Base-by-base conservation (phyloP, 2,113 vertebrate genomes). In the Todiramphus chloris region DNA sequence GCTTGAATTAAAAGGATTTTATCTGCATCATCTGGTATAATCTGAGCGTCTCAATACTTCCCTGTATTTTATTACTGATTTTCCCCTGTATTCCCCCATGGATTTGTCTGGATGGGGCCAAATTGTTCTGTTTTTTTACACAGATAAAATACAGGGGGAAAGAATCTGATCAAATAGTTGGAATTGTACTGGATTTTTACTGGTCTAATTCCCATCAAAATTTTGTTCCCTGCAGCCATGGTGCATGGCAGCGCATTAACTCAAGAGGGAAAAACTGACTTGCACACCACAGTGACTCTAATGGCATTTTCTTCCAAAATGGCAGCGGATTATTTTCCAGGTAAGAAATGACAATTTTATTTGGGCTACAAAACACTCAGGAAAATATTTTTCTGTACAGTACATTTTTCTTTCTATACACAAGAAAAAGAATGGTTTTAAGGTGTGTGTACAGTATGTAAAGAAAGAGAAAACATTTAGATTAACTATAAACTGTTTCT, bases 271-370 rank as follows among this genome's bases (percentile, higher is more conserved):
- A 43, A 93, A 87, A 76, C 58, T 79, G 70, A 59, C 44, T 87
- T 83, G 46, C 6, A 33, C 58, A 43, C 12, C 10, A 20, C 35
- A 63, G 39, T n/a, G 70, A 59, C 33, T 83, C n/a, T 73, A 11
- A 46, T 83, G 55, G 55, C 48, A 62, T 89, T 91, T 87, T 90
- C 46, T 90, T 82, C 67, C 59, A 58, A 89, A 93, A 93, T 86
- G 53, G 24, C 50, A 64, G 55, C 50, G 41, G n/a, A 63, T 62
- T 69, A 56, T 94, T 96, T 90, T 93, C 86, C n/a, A 53, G 63
- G 23, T 31, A 87, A 84, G 43, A 93, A 92, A 91, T 87, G 31
- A 73, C 31, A 73, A 55, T 67, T 83, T 85, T 77, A 56, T 87
- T 88, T 94, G 60, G 13, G 44, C n/a, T 41, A 41, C 58, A 83